Conservation (phyloP, 1,140 invertebrate species). For the Ceratosolen fusciceps region DNA sequence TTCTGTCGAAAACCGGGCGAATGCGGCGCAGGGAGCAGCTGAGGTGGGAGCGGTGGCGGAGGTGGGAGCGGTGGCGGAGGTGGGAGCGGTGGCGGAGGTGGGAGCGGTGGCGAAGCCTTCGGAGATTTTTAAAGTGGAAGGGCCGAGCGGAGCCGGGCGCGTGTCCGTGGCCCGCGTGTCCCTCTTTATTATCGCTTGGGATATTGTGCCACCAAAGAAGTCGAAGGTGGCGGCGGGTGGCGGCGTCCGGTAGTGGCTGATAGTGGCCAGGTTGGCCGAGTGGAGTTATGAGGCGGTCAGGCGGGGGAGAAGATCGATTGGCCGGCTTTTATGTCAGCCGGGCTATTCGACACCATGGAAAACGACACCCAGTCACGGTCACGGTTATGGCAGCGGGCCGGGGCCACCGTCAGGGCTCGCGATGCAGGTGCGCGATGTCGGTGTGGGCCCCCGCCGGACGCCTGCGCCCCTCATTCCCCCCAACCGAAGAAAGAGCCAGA, state of each 20-base stretch:
- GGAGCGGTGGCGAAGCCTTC: constrained; percentile 12
- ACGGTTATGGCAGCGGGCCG: constrained; percentile 40
- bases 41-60: too few species aligned
- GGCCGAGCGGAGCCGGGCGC: background rate
- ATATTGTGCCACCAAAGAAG: background rate
- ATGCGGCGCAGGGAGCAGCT: background rate
- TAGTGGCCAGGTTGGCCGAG: background rate
- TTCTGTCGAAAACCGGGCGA: background rate
- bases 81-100: background rate
- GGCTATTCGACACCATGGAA: constrained; percentile 54
- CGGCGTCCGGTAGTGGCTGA: background rate
- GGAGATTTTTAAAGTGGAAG: constrained; percentile 38
- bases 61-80: background rate
- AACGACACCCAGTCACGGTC: constrained; percentile 51
- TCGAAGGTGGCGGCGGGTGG: background rate
- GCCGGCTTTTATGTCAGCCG: constrained; percentile 50
- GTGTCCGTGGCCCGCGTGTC: constrained; percentile 21
- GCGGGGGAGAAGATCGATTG: constrained; percentile 52
- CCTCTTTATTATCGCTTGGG: constrained; percentile 16
- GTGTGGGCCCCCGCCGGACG: background rate
- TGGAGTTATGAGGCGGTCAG: too few species aligned
- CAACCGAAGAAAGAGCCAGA: constrained; percentile 48
- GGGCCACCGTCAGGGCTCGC: background rate
- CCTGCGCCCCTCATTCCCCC: constrained; percentile 17
- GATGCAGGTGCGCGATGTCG: constrained; percentile 17